These are phyloP conservation scores for Pristionchus arcanus DNA, from an alignment of 2,888 invertebrate species.

Conservation along the genomic window DNA sequence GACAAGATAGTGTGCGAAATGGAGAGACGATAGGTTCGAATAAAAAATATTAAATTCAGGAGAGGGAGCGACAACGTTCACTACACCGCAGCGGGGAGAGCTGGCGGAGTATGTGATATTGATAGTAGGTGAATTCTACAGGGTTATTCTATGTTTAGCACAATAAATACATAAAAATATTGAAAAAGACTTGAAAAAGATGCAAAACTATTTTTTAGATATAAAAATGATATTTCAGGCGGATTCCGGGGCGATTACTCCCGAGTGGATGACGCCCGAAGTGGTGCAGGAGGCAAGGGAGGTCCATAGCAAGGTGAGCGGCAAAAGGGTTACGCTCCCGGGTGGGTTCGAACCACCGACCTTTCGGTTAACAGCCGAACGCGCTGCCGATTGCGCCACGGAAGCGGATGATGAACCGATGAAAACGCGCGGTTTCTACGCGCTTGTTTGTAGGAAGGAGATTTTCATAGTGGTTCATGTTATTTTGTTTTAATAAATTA, in stretches of 20 bases:
- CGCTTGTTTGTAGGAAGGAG: neutral
- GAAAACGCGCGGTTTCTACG: too few species aligned
- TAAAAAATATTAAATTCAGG: too few species aligned
- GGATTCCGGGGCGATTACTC: neutral
- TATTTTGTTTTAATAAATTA: neutral
- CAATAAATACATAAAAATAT: too few species aligned
- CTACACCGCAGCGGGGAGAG: neutral
- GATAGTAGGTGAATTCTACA: neutral
- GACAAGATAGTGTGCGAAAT: too few species aligned
- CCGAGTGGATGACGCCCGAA: constrained; percentile 30
- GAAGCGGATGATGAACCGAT: constrained; percentile 54
- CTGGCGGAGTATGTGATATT: neutral
- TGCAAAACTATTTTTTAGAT: too few species aligned
- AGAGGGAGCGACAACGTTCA: neutral
- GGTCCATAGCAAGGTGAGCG: neutral
- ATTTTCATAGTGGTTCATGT: neutral
- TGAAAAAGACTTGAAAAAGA: too few species aligned
- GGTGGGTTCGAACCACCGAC: constrained; percentile 77
- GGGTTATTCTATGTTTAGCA: too few species aligned
- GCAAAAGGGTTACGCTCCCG: constrained; percentile 29
- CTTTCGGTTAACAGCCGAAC: constrained; percentile 78
- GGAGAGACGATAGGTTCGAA: too few species aligned
- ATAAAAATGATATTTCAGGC: neutral
- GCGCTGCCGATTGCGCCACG: constrained; percentile 72
- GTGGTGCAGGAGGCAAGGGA: neutral